Percentiles rank a stretch among this genome's conserved stretches.
Conservation (phyloP, 35 echinoderm and acorn worm species). For the Lytechinus variegatus region DNA sequence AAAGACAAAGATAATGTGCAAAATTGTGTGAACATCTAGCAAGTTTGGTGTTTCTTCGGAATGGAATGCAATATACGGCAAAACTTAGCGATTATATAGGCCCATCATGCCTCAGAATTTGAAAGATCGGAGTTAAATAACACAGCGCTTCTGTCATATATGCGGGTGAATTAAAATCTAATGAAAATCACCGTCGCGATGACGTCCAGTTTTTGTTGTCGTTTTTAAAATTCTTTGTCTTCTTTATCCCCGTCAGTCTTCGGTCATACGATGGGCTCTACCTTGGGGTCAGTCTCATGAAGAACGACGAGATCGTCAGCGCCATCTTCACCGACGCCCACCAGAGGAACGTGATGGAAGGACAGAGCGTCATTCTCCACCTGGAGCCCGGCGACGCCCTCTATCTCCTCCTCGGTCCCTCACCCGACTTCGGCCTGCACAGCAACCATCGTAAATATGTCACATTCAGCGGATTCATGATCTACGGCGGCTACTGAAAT, state of each 20-base stretch:
- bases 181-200: too few species aligned
- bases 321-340: slow-evolving; percentile 77
- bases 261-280: slow-evolving; percentile 77
- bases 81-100: too few species aligned
- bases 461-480: slow-evolving; percentile 85
- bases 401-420: slow-evolving; percentile 76
- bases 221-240: too few species aligned
- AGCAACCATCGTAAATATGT: slow-evolving; percentile 66
- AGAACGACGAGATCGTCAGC: slow-evolving; percentile 69
- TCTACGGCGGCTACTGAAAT: slow-evolving; percentile 63
- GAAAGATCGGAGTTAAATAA: too few species aligned
- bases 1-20: too few species aligned
- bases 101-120: too few species aligned
- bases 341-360: slow-evolving; percentile 75
- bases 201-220: too few species aligned
- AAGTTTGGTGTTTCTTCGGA: too few species aligned
- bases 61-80: too few species aligned
- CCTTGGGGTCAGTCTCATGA: slow-evolving; percentile 70
- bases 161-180: too few species aligned
- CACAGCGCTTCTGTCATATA: too few species aligned
- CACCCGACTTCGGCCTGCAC: slow-evolving; percentile 62
- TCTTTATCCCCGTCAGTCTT: slow-evolving; percentile 37
- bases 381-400: slow-evolving; percentile 62
- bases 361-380: slow-evolving; percentile 73
- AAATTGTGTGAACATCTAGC: too few species aligned